Percentiles rank a stretch among this genome's conserved stretches.
Evolutionary conservation across 2,888 invertebrate species (phyloP).

Genomic region (Hecatera dysodea): DNA sequence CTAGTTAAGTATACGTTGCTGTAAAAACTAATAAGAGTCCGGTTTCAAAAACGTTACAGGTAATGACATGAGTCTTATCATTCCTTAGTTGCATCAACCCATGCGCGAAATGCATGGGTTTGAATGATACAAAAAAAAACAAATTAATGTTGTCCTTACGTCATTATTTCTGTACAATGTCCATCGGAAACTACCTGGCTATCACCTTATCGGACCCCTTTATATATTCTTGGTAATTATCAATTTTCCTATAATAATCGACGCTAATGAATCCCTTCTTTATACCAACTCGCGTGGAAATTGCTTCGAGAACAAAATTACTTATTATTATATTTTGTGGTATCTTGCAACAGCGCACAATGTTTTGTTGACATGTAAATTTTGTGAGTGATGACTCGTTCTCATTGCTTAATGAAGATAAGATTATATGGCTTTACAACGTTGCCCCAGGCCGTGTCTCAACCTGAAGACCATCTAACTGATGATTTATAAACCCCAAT

Average conservation of each 20-base stretch:
- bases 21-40: constrained; percentile 11
- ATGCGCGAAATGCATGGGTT: not conserved
- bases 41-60: constrained; percentile 28
- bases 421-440: constrained; percentile 55
- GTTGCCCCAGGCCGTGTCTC: constrained; percentile 54
- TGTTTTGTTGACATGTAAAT: constrained; percentile 60
- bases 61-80: constrained; percentile 1
- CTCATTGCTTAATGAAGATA: constrained; percentile 59
- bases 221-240: constrained; percentile 21
- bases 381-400: constrained; percentile 58
- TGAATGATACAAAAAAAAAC: not conserved
- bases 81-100: not conserved
- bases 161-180: not conserved
- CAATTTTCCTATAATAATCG: constrained; percentile 8
- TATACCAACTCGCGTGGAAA: constrained; percentile 7
- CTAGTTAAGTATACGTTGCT: constrained; percentile 41
- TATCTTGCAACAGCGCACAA: constrained; percentile 47
- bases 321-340: constrained; percentile 33
- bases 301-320: constrained; percentile 35
- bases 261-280: constrained; percentile 8
- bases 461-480: constrained; percentile 48
- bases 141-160: not conserved
- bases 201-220: not conserved
- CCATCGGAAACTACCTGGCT: not conserved
- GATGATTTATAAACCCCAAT: constrained; percentile 61